Conservation (phyloP, 2,113 vertebrate species). For the Spea multiplicata region DNA sequence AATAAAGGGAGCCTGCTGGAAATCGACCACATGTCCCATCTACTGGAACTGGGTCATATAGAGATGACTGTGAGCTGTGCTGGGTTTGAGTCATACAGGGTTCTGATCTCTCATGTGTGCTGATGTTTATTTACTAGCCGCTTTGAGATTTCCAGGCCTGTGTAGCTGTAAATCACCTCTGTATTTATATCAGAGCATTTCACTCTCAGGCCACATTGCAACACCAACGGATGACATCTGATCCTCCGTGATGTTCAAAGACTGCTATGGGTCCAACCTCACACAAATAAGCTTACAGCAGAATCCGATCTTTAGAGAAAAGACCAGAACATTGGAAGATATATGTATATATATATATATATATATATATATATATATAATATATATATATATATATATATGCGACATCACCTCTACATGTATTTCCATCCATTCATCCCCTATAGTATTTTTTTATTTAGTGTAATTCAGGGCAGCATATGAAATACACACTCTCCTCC, state of each 20-base stretch:
- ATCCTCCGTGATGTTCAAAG: conserved; percentile 32
- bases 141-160: conserved; percentile 22
- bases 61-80: neutral
- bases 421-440: too few species aligned
- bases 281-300: neutral
- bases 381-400: too few species aligned
- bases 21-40: conserved; percentile 7
- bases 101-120: conserved; percentile 4
- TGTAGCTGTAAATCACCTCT: conserved; percentile 26
- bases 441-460: too few species aligned
- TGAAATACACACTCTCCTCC: too few species aligned
- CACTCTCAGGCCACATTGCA: conserved; percentile 43
- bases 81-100: neutral
- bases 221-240: conserved; percentile 50
- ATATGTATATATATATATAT: too few species aligned
- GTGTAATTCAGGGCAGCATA: too few species aligned
- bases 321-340: too few species aligned
- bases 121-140: conserved; percentile 15
- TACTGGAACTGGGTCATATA: neutral
- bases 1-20: neutral
- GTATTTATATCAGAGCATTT: conserved; percentile 44
- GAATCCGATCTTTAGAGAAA: neutral
- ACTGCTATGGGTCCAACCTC: conserved; percentile 3
- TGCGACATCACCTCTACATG: too few species aligned
- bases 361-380: too few species aligned